Evolutionary conservation across 2,113 vertebrate genomes (phyloP), one percentile per base, ranked within the genome.

Genomic region (Hyla sarda): DNA sequence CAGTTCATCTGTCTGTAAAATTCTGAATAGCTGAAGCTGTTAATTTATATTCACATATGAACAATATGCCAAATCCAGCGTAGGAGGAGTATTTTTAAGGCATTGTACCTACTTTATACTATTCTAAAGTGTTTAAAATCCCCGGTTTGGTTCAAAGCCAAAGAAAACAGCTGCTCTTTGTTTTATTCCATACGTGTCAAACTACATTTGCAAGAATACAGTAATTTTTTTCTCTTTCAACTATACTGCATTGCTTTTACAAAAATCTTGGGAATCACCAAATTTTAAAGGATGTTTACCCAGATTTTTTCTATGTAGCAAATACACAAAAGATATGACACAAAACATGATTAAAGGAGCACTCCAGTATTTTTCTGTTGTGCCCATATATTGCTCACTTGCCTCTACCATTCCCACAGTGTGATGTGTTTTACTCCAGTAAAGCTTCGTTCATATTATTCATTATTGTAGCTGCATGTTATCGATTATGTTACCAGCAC

Each of bases 11-110:
- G 50, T 54, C 48, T 83, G 69, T 83, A 83, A 74, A 74, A 73
- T 41, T 25, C 67, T 73, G 52, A 83, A 83, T 83, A 83, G 54
- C 28, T 52, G 65, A 83, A 71, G 65, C 47, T 32, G 19, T 71
- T 74, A 83, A 83, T 83, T 83, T 83, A 83, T 71, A 83, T 58
- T 71, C 67, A 52, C 34, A 58, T 52, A 71, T 74, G 69, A 83
- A 83, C 82, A 83, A 67, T 83, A 74, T 83, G 52, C 69, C 82
- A 58, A 74, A 83, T 73, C 32, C 52, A 74, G 69, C 52, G 69
- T 83, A 83, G 82, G 82, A 58, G 82, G 82, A 58, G 73, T 45
- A 54, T 58, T 73, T 83, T 50, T 60, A 83, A 83, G 50, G 9
- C 48, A 23, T 74, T 83, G 67, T 37, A 52, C 69, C 48, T 3